Evolutionary conservation across 2,797 vertebrate genomes (phyloP), one percentile per base, ranked within the genome.

Genomic region (Myotis planiceps): DNA sequence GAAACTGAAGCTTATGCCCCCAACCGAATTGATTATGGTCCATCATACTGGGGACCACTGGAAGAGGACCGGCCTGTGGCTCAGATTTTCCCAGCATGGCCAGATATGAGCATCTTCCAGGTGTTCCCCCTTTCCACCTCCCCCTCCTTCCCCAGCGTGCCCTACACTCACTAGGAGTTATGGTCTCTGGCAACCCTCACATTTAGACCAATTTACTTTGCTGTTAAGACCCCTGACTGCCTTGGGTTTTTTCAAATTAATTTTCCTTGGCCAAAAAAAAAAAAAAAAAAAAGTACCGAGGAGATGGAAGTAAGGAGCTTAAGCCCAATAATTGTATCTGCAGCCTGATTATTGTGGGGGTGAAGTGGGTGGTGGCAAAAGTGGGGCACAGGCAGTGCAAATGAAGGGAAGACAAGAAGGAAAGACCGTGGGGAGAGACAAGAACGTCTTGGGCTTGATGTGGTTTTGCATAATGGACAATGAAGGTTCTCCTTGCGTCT

Each of bases 151-250:
- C 12, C n/a, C 13, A 12, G 42, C 42, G 13, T n/a, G 5, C 19
- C 32, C 39, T 32, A 4, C 12, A 58, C 21, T 12, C 37, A 6
- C 88, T 49, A 8, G 16, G 51, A 37, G n/a, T 58, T 68, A 19
- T 1, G 21, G 51, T 66, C 47, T 83, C 65, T 53, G 27, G 55
- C 32, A 49, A 9, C 19, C 6, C 27, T 88, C 79, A 58, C 34
- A 15, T 60, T 95, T 47, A 75, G 34, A 89, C 75, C 9, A 76
- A 55, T 71, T 15, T 53, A 8, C 29, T 92, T 84, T 58, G 37
- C 88, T 42, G 0, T 47, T 32, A 51, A 90, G 63, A 82, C n/a
- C 10, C 25, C 65, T 49, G 79, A n/a, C 82, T 81, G 65, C 51
- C 39, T 72, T 94, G n/a, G 49, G 19, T 32, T 83, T 78, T 78